Evolutionary conservation across 53 echinoderm and acorn worm genomes (phyloP).

Genomic region (Patiria pectinifera): DNA sequence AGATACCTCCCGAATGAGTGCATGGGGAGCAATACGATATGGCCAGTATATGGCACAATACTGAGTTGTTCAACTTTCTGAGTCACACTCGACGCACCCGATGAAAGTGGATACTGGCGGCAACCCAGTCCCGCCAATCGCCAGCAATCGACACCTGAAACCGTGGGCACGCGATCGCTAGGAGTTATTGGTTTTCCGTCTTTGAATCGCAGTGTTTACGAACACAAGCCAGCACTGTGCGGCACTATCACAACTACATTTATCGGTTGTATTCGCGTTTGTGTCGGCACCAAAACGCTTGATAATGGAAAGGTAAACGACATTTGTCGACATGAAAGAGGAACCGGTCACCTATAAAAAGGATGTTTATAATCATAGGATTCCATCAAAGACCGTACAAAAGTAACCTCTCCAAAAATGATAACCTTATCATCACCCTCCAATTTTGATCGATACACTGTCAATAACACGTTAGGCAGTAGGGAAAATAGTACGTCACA

Average conservation of each 20-base stretch:
- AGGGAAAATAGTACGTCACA: too few species aligned
- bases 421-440: too few species aligned
- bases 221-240: slow-evolving; percentile 12
- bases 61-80: not conserved
- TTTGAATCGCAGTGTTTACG: slow-evolving; percentile 24
- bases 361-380: not conserved
- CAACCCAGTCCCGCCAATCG: not conserved
- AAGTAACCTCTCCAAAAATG: not conserved
- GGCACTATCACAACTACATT: slow-evolving; percentile 9
- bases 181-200: slow-evolving; percentile 19
- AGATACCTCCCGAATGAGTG: slow-evolving; percentile 28
- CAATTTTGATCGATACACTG: too few species aligned
- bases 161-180: slow-evolving; percentile 44
- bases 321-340: not conserved
- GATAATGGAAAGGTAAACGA: not conserved
- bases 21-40: slow-evolving; percentile 32
- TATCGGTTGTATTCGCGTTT: slow-evolving; percentile 6
- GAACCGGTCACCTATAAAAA: not conserved
- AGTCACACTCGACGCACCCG: not conserved
- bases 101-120: slow-evolving; percentile 44
- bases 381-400: not conserved
- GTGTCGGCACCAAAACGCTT: slow-evolving; percentile 18
- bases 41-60: slow-evolving; percentile 4
- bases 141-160: slow-evolving; percentile 30
- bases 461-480: too few species aligned